These are phyloP conservation scores for Hapalemur alaotrensis DNA, from an alignment of 2,797 vertebrate species.

Conservation along the genomic window DNA sequence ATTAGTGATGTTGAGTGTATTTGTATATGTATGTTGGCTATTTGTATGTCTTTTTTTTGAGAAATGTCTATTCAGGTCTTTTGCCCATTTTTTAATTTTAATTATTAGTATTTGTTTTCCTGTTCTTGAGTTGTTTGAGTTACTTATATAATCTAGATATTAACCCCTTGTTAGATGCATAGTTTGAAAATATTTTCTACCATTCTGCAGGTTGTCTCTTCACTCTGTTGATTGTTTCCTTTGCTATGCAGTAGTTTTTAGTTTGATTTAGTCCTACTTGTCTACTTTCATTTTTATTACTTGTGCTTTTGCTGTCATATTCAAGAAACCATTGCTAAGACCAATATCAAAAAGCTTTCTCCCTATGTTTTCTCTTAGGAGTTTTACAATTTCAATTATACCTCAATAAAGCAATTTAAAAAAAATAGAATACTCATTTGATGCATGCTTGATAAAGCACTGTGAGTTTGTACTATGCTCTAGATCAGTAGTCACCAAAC, in stretches of 20 bases:
- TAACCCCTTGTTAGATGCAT: background rate
- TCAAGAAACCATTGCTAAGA: background rate
- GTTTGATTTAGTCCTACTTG: background rate
- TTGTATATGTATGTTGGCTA: background rate
- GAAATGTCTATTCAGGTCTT: background rate
- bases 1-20: background rate
- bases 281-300: background rate
- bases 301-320: background rate
- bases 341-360: background rate
- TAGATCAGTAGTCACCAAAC: background rate
- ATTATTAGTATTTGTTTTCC: background rate
- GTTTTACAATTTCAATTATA: background rate
- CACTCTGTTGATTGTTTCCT: background rate
- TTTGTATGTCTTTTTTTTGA: background rate
- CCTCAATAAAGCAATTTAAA: background rate
- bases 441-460: constrained; percentile 5
- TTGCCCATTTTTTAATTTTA: background rate
- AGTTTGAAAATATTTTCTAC: background rate
- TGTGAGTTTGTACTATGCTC: background rate
- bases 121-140: background rate
- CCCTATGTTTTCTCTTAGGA: background rate
- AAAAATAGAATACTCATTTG: background rate
- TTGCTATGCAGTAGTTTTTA: background rate
- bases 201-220: background rate
- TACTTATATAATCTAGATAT: background rate